Evolutionary conservation across 2,113 vertebrate species (phyloP).

Genomic region (Alosa alosa): DNA sequence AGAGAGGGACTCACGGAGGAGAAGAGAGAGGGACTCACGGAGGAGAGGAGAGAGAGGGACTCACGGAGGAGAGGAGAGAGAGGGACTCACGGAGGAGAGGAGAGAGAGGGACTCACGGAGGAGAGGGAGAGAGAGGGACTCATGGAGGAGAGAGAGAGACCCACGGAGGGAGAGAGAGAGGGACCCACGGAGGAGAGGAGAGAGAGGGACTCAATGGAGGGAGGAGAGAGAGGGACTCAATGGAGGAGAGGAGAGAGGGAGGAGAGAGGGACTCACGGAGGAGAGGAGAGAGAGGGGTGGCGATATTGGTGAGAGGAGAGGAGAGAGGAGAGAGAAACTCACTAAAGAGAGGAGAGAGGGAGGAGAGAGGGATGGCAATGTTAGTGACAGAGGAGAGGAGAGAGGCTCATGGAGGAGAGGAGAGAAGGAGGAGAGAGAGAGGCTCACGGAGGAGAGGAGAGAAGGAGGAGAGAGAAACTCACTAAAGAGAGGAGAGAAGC

Average conservation of each 20-base stretch:
- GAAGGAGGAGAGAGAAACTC: slow-evolving; percentile 26
- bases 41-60: slow-evolving; percentile 46
- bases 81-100: neutral
- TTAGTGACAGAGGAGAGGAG: neutral
- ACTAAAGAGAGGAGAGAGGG: too few species aligned
- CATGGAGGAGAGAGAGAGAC: slow-evolving; percentile 49
- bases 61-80: neutral
- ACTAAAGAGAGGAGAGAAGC: slow-evolving; percentile 46
- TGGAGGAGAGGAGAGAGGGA: too few species aligned
- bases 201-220: neutral
- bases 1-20: too few species aligned
- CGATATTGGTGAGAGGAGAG: too few species aligned
- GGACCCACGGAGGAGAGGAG: neutral
- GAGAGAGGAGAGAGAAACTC: too few species aligned
- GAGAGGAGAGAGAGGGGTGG: too few species aligned
- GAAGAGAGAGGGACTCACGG: slow-evolving; percentile 37
- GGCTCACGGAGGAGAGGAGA: neutral
- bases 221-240: too few species aligned
- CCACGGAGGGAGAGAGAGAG: too few species aligned
- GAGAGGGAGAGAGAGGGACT: slow-evolving; percentile 24
- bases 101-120: too few species aligned
- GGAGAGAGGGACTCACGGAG: slow-evolving; percentile 37
- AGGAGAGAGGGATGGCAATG: neutral
- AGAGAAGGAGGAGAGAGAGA: too few species aligned
- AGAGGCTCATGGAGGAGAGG: neutral